A percentile compares a stretch with the other conserved stretches of the same genome.
Evolutionary conservation across 2,888 invertebrate species (phyloP).

Genomic region (Stegophylla sp.): DNA sequence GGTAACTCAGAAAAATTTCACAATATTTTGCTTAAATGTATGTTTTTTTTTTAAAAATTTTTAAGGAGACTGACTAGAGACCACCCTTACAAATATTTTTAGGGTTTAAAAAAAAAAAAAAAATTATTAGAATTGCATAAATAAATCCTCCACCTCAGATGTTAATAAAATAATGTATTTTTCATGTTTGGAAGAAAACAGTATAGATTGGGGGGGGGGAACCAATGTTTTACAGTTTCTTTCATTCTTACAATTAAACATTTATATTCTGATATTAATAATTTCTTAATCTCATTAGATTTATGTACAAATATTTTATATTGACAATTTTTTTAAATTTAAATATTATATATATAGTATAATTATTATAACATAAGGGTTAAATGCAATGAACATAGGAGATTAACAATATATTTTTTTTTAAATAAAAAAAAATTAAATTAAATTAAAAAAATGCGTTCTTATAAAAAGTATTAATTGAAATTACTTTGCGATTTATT

Average conservation of each 20-base stretch:
- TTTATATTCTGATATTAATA: slow-evolving; percentile 59
- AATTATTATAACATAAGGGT: slow-evolving; percentile 56
- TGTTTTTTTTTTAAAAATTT: slow-evolving; percentile 36
- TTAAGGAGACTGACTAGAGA: slow-evolving; percentile 56
- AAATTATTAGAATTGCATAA: slow-evolving; percentile 56
- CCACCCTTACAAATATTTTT: slow-evolving; percentile 34
- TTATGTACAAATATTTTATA: slow-evolving; percentile 52
- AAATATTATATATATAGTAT: slow-evolving; percentile 56
- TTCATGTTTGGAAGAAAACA: slow-evolving; percentile 8
- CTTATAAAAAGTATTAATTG: slow-evolving; percentile 57
- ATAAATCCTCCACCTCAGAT: slow-evolving; percentile 51
- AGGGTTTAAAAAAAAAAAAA: slow-evolving; percentile 42
- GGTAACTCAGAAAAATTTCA: slow-evolving; percentile 57
- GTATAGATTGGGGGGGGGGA: not conserved
- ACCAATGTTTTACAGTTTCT: slow-evolving; percentile 25
- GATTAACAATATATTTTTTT: slow-evolving; percentile 50
- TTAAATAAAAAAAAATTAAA: slow-evolving; percentile 39
- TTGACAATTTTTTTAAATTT: slow-evolving; percentile 38
- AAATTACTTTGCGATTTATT: slow-evolving; percentile 53
- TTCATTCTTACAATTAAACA: slow-evolving; percentile 47
- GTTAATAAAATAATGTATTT: slow-evolving; percentile 31
- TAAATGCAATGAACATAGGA: slow-evolving; percentile 59
- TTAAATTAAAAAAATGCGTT: slow-evolving; percentile 53
- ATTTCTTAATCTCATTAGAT: slow-evolving; percentile 56
- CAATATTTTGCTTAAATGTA: slow-evolving; percentile 41